Conservation (phyloP, 2,797 vertebrate genomes). For the Nyctalus aviator region DNA sequence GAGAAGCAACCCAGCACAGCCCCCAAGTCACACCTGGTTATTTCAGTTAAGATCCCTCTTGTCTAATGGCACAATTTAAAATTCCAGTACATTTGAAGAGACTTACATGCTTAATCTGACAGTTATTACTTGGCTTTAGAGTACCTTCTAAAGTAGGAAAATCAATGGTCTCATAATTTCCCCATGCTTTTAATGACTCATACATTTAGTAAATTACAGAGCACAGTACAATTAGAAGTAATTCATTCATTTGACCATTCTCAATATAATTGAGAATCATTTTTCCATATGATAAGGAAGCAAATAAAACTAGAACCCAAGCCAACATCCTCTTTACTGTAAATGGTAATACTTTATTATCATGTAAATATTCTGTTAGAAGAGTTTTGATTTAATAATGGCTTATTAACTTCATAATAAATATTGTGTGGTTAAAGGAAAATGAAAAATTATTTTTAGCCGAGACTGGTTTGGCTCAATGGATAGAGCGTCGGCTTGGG, state of each 20-base stretch:
- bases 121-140: conserved; percentile 69
- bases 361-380: neutral
- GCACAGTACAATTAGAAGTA: neutral
- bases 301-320: neutral
- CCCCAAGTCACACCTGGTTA: conserved; percentile 50
- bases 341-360: neutral
- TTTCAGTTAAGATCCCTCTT: conserved; percentile 73
- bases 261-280: conserved; percentile 12
- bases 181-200: conserved; percentile 63
- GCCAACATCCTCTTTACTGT: neutral
- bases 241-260: conserved; percentile 15
- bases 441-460: neutral
- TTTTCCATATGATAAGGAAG: neutral
- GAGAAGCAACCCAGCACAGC: conserved; percentile 59
- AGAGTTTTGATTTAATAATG: conserved; percentile 18
- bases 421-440: neutral
- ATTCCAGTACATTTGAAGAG: conserved; percentile 65
- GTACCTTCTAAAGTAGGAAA: conserved; percentile 77
- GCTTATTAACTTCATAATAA: conserved; percentile 18
- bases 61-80: conserved; percentile 69
- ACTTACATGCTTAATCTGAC: conserved; percentile 54
- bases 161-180: conserved; percentile 64
- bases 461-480: too few relatives aligned
- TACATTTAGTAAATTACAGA: neutral
- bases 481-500: too few relatives aligned